Evolutionary conservation across 2,113 vertebrate genomes (phyloP).

Genomic region (Hippocampus zosterae): DNA sequence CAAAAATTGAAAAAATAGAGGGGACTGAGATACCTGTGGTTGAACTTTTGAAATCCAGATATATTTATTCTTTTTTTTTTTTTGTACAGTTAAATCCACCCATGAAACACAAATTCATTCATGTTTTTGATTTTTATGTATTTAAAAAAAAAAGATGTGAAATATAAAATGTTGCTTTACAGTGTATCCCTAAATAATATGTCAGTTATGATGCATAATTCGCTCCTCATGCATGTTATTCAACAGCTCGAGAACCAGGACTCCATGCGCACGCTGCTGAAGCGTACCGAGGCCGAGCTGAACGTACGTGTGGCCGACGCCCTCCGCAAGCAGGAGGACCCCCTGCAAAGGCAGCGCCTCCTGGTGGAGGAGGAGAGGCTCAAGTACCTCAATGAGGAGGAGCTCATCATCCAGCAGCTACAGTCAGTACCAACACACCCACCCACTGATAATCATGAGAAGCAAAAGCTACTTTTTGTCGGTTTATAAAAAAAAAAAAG

Average conservation of each 20-base stretch:
- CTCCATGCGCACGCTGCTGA: slow-evolving; percentile 82
- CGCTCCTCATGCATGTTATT: not conserved
- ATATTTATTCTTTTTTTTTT: no score
- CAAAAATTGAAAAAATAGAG: no score
- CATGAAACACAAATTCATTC: no score
- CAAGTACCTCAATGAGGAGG: slow-evolving; percentile 96
- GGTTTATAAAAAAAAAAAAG: not conserved
- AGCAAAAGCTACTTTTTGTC: not conserved
- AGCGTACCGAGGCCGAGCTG: slow-evolving; percentile 89
- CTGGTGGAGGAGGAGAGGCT: slow-evolving; percentile 97
- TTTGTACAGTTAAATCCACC: no score
- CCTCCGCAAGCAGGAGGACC: slow-evolving; percentile 92
- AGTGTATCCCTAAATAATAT: not conserved
- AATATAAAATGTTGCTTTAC: no score
- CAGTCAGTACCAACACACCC: slow-evolving; percentile 76
- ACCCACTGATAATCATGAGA: not conserved
- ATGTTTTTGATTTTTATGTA: no score
- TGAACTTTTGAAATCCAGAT: no score
- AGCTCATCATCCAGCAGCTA: slow-evolving; percentile 95
- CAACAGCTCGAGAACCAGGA: slow-evolving; percentile 92
- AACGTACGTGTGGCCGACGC: slow-evolving; percentile 87
- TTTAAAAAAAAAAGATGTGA: no score
- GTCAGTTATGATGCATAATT: not conserved
- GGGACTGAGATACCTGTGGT: no score
- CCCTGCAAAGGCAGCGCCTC: slow-evolving; percentile 94